phyloP scores from a whole-genome alignment of 2,113 vertebrate genomes.

The Gracilinanus agilis region DNA sequence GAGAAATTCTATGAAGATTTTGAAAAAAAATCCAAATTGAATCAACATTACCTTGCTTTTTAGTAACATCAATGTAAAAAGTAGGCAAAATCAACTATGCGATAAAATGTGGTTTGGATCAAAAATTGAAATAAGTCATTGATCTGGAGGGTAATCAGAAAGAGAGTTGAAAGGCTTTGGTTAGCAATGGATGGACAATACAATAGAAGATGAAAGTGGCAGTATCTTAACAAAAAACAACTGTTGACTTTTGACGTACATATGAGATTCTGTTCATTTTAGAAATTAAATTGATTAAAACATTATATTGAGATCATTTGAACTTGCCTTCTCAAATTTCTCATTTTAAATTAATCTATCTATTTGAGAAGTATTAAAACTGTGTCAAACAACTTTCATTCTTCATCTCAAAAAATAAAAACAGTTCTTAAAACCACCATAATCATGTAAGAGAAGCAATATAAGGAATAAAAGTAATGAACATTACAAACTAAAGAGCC shows the following conservation, averaged over 20 bases:
- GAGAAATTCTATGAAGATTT: neutral
- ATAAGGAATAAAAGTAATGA: neutral
- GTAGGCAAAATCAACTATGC: neutral
- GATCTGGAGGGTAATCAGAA: neutral
- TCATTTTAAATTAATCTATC: slow-evolving; percentile 52
- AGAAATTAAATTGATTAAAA: slow-evolving; percentile 41
- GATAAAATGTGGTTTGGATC: neutral
- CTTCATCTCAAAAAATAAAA: slow-evolving; percentile 59
- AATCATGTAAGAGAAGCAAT: slow-evolving; percentile 42
- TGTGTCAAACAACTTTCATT: slow-evolving; percentile 45
- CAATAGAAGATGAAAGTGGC: neutral
- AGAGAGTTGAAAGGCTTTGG: neutral
- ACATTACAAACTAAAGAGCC: neutral
- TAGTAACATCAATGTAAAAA: neutral
- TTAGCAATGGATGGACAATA: neutral
- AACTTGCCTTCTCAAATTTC: slow-evolving; percentile 62
- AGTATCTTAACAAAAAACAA: neutral
- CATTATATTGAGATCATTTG: neutral
- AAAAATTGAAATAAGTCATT: neutral
- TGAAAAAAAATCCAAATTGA: neutral
- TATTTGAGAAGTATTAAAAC: slow-evolving; percentile 53
- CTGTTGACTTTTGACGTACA: neutral
- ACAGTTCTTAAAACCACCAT: slow-evolving; percentile 59
- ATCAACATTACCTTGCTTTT: neutral
- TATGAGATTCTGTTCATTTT: slow-evolving; percentile 6